Base-by-base conservation (phyloP, 2,797 vertebrate species). In the Capromys pilorides region DNA sequence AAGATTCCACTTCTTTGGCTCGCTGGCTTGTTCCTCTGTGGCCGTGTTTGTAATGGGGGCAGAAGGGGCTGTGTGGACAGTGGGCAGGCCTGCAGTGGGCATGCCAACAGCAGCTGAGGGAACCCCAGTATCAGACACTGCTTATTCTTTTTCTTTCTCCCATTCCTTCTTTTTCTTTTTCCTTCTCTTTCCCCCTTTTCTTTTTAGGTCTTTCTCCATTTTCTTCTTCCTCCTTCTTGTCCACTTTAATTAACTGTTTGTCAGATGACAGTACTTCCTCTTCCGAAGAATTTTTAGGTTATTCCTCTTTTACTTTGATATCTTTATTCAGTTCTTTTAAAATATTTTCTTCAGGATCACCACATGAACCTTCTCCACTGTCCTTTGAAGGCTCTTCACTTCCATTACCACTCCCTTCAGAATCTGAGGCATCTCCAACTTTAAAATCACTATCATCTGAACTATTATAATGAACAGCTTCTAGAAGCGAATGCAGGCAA, bases 391-490 rank as follows among this genome's bases (percentile, higher is more conserved):
- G 98, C 97, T 99, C 98, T 95, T 99, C 99, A 87, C 99, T 99
- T 97, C 99, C 99, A 86, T 99, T 99, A 94, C 99, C 99, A 96
- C 99, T 99, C 96, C 99, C 99, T 92, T 99, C 99, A 96, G 99
- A 99, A 97, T 99, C 99, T 99, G 98, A 99, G 64, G 99, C 99
- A 98, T 99, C 99, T 98, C 99, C 99, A 97, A 99, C 99, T 99
- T 99, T 99, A 98, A 99, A 99, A 98, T 99, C 99, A 98, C 99
- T 99, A 98, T 99, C 99, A 97, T 99, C 99, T 86, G 99, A 99
- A 98, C 99, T 99, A 99, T 99, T 99, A 97, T 99, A 99, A 98
- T 99, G 99, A 98, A 99, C 98, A 94, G 98, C 99, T 97, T 99
- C 99, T 80, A 99, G 98, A 86, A 99, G 99, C 49, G 99, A 99